These are phyloP conservation scores for Sarcophaga bullata DNA, from an alignment of 1,140 invertebrate species.

Conservation along the genomic window DNA sequence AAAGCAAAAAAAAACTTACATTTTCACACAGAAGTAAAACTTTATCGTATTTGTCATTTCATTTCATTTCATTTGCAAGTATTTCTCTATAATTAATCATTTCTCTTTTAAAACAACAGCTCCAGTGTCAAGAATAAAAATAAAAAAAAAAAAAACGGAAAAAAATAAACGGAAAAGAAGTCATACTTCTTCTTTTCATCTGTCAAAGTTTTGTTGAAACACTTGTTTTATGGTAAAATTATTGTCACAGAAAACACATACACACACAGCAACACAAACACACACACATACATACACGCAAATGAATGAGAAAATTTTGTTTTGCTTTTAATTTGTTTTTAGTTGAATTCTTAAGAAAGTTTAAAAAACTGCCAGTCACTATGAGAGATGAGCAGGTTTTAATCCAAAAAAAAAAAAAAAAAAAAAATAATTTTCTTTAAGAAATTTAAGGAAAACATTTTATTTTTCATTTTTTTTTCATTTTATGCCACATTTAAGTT, in stretches of 20 bases:
- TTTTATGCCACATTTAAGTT: neutral
- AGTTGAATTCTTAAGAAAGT: neutral
- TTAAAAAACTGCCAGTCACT: conserved; percentile 6
- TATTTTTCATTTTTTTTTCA: neutral
- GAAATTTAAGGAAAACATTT: neutral
- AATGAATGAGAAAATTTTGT: too few species aligned
- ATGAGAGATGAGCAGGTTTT: neutral
- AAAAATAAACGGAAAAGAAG: too few species aligned
- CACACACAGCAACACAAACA: too few species aligned
- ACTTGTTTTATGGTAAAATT: conserved; percentile 18
- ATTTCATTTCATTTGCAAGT: neutral
- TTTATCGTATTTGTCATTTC: neutral
- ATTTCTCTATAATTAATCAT: conserved; percentile 6
- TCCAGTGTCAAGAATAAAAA: neutral
- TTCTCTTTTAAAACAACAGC: neutral
- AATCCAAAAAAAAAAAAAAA: neutral
- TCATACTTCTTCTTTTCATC: neutral
- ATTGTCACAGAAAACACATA: neutral
- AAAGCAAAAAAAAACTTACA: too few species aligned
- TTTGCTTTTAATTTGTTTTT: neutral
- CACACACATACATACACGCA: too few species aligned
- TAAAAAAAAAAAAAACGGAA: too few species aligned
- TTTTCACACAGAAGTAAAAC: too few species aligned
- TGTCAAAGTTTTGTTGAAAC: conserved; percentile 4
- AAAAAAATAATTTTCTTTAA: neutral